Base-by-base conservation (phyloP, 2,113 vertebrate species). In the Pterocles burchelli region DNA sequence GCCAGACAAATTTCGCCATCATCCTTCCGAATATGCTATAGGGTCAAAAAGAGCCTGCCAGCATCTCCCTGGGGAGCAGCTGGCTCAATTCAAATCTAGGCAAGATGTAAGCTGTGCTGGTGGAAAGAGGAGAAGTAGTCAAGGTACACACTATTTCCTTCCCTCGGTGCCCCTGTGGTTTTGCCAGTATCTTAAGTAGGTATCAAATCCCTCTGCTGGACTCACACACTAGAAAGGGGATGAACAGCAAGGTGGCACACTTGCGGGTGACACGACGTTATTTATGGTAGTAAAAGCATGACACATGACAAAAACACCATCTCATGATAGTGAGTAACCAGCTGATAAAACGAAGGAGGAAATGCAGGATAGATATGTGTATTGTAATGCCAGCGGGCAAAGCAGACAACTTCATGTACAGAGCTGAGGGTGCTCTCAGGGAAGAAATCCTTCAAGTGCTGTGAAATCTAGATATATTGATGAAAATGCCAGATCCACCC, bases 241-340 rank as follows among this genome's bases (percentile, higher is more conserved):
- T 65, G 72, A 90, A 87, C 21, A 74, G 48, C 65, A 93, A 84
- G 94, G 83, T 52, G 70, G 73, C 65, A 96, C 84, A 92, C 65
- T 81, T 89, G 73, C 81, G 76, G 61, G 65, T 87, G 86, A 84
- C 33, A 58, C 1, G 2, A 51, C 0, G 1, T 86, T 96, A 92
- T 95, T 93, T 97, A 78, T 75, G 73, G 94, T 21, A 84, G 48
- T 61, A 68, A 81, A 88, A 93, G 34, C 79, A 87, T 34, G 33
- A 61, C 68, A 80, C 84, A 84, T 46, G 76, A 78, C 49, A 75
- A 87, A 92, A 93, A 24, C 71, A 94, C 20, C 1, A 61, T 87
- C 95, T 82, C 65, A 57, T 95, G 95, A 91, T 78, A 81, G 24
- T 95, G 93, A 97, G 86, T 94, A 95, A 95, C 65, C 0, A 5